Evolutionary conservation across 2,797 vertebrate species (phyloP).

Genomic region (Clarias laeviceps): DNA sequence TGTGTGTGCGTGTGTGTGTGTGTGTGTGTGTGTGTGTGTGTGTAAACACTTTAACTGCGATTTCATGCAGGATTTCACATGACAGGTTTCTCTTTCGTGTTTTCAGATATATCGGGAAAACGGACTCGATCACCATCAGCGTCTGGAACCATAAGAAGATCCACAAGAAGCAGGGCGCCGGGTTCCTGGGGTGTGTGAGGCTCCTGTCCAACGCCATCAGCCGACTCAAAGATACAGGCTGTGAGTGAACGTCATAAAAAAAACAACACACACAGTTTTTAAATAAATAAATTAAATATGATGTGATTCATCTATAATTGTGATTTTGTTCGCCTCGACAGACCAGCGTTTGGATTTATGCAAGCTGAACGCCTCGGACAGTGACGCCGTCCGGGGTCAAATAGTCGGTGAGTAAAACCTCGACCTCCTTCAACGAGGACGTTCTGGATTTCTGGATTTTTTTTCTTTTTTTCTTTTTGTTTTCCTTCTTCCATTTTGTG

Average conservation of each 20-base stretch:
- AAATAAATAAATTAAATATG: too few relatives aligned
- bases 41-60: too few relatives aligned
- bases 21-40: too few relatives aligned
- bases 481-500: neutral
- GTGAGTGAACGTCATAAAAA: constrained; percentile 72
- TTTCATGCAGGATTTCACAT: neutral
- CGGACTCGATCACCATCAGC: constrained; percentile 97
- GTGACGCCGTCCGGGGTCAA: constrained; percentile 95
- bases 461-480: neutral
- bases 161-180: constrained; percentile 96
- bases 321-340: constrained; percentile 65
- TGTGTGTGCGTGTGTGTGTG: too few relatives aligned
- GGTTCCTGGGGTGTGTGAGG: constrained; percentile 95
- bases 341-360: constrained; percentile 99
- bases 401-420: constrained; percentile 87
- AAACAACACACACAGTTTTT: neutral
- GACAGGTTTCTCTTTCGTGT: neutral
- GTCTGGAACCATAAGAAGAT: constrained; percentile 99
- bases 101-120: constrained; percentile 92
- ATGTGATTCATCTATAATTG: neutral
- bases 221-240: constrained; percentile 97
- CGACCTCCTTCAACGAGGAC: neutral
- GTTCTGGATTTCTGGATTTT: neutral
- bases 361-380: constrained; percentile 97
- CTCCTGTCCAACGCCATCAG: constrained; percentile 97